These are phyloP conservation scores for Dastarcus helophoroides DNA, from an alignment of 2,888 invertebrate genomes.

Conservation along the genomic window DNA sequence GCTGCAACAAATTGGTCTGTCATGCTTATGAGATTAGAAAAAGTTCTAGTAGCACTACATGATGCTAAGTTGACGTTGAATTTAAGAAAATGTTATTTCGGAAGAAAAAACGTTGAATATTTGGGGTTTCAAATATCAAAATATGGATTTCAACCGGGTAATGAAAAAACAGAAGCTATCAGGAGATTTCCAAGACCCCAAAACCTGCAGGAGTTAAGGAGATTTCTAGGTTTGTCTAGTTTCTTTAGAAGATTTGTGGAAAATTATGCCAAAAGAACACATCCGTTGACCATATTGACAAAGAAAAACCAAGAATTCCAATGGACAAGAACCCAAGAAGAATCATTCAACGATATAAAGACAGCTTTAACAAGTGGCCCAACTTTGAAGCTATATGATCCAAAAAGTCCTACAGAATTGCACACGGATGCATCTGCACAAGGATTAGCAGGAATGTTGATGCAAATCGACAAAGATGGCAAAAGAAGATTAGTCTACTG, in stretches of 20 bases:
- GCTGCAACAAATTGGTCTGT: constrained; percentile 7
- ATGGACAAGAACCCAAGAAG: constrained; percentile 7
- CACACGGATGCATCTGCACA: constrained; percentile 16
- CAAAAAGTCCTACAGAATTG: constrained; percentile 12
- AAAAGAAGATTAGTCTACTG: constrained; percentile 18
- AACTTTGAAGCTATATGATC: constrained; percentile 13
- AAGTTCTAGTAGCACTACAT: constrained; percentile 11
- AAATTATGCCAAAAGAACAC: constrained; percentile 17
- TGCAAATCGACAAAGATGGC: constrained; percentile 18
- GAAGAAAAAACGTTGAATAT: constrained; percentile 12
- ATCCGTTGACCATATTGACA: constrained; percentile 20
- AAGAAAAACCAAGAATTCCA: constrained; percentile 15
- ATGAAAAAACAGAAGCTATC: constrained; percentile 10
- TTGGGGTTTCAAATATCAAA: constrained; percentile 11
- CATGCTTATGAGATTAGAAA: constrained; percentile 1
- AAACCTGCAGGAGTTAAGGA: constrained; percentile 13
- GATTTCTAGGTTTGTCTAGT: constrained; percentile 17
- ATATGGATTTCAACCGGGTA: constrained; percentile 12
- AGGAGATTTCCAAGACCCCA: constrained; percentile 13
- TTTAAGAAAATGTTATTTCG: constrained; percentile 23
- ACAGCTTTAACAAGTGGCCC: constrained; percentile 9
- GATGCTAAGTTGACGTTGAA: constrained; percentile 24
- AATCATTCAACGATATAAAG: constrained; percentile 12
- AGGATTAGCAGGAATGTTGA: constrained; percentile 20
- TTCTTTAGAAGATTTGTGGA: constrained; percentile 18